Evolutionary conservation across 2,888 invertebrate genomes (phyloP).

Genomic region (Cataglyphis albicans): DNA sequence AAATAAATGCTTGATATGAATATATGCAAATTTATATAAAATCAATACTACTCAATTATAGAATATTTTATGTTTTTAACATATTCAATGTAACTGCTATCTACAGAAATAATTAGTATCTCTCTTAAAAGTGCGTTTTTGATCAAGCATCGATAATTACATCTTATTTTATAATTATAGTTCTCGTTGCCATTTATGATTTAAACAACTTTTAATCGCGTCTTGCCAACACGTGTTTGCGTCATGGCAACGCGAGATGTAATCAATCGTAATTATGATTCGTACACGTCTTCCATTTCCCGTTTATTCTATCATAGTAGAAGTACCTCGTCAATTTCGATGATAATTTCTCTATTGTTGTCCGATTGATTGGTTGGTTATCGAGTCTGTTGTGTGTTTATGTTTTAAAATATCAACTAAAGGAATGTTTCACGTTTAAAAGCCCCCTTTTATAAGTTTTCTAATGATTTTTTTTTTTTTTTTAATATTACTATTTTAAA

Average conservation of each 20-base stretch:
- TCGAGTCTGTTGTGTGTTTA: not conserved
- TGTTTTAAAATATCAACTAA: not conserved
- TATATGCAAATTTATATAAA: not conserved
- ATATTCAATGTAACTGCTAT: not conserved
- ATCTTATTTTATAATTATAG: slow-evolving; percentile 15
- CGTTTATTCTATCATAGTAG: not conserved
- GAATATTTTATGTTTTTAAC: not conserved
- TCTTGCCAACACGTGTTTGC: slow-evolving; percentile 14
- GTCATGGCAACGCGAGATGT: slow-evolving; percentile 16
- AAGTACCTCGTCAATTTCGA: slow-evolving; percentile 13
- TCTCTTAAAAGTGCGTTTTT: not conserved
- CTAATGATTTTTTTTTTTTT: not conserved
- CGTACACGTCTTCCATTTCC: slow-evolving; percentile 20
- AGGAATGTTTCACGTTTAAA: not conserved
- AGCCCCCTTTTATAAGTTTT: not conserved
- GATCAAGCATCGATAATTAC: not conserved
- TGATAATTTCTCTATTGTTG: slow-evolving; percentile 6
- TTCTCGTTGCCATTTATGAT: slow-evolving; percentile 2
- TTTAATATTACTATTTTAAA: not conserved
- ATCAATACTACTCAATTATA: not conserved
- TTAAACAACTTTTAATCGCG: slow-evolving; percentile 39
- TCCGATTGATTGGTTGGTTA: slow-evolving; percentile 10
- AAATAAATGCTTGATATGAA: not conserved
- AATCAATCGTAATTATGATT: slow-evolving; percentile 43
- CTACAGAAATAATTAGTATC: not conserved